These are phyloP conservation scores for Lophotis ruficrista DNA, from an alignment of 2,113 vertebrate genomes.

Conservation along the genomic window DNA sequence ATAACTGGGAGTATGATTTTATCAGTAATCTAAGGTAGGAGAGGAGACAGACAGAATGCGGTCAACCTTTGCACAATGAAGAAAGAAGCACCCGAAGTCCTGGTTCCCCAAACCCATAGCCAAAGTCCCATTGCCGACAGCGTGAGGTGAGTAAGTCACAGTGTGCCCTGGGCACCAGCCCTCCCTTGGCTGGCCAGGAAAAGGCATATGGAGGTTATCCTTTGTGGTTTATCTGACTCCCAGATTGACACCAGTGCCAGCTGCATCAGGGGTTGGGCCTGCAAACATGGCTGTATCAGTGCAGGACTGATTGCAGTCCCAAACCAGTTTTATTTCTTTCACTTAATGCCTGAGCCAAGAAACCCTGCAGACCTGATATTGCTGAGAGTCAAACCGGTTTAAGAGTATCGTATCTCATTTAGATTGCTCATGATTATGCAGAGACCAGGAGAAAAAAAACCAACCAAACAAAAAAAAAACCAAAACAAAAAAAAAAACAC, in stretches of 20 bases:
- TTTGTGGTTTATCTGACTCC: neutral
- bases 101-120: neutral
- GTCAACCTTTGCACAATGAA: neutral
- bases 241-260: neutral
- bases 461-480: no score
- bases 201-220: neutral
- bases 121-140: neutral
- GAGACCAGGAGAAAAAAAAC: neutral
- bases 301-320: neutral
- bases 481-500: neutral
- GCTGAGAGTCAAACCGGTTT: neutral
- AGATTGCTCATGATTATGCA: neutral
- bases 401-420: neutral
- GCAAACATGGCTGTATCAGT: neutral
- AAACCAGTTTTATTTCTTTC: neutral
- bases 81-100: neutral
- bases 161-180: neutral
- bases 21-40: neutral
- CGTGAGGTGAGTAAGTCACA: neutral
- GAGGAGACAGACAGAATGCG: neutral
- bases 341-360: neutral
- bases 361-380: neutral
- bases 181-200: neutral
- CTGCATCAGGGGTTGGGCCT: neutral
- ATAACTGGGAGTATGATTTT: neutral